phyloP scores from a whole-genome alignment of 2,888 invertebrate genomes.

The Cylindroiulus punctatus region DNA sequence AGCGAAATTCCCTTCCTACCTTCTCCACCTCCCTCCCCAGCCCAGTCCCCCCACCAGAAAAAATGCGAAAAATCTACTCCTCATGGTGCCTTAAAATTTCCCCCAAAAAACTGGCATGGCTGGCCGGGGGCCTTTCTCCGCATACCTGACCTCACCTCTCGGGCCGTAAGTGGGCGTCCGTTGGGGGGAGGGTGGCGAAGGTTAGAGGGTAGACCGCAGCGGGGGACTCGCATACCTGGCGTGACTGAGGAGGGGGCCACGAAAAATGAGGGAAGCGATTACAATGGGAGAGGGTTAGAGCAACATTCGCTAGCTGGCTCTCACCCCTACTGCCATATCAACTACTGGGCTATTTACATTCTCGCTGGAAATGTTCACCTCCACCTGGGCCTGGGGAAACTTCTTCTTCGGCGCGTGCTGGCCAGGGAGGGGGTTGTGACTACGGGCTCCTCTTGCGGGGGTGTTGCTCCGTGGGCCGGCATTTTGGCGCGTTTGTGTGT shows the following conservation, averaged over 20 bases:
- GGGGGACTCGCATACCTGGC: slow-evolving; percentile 10
- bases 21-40: neutral
- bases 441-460: slow-evolving; percentile 24
- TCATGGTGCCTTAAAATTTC: slow-evolving; percentile 32
- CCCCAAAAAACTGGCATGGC: neutral
- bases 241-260: neutral
- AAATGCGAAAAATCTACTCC: neutral
- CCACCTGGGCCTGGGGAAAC: neutral
- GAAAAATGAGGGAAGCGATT: slow-evolving; percentile 14
- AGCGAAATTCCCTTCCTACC: neutral
- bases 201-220: slow-evolving; percentile 32
- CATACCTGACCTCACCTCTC: slow-evolving; percentile 9
- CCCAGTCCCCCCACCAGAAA: neutral
- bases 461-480: neutral
- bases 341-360: slow-evolving; percentile 31
- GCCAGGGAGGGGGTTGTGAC: slow-evolving; percentile 2
- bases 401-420: slow-evolving; percentile 14
- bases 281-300: slow-evolving; percentile 12
- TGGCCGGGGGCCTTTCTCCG: neutral
- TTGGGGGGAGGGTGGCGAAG: neutral
- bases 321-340: neutral
- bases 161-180: neutral
- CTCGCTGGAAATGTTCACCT: neutral
- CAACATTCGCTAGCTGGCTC: neutral
- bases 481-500: neutral